Base-by-base conservation (phyloP, 2,888 invertebrate species). In the Drosophila algonquin region DNA sequence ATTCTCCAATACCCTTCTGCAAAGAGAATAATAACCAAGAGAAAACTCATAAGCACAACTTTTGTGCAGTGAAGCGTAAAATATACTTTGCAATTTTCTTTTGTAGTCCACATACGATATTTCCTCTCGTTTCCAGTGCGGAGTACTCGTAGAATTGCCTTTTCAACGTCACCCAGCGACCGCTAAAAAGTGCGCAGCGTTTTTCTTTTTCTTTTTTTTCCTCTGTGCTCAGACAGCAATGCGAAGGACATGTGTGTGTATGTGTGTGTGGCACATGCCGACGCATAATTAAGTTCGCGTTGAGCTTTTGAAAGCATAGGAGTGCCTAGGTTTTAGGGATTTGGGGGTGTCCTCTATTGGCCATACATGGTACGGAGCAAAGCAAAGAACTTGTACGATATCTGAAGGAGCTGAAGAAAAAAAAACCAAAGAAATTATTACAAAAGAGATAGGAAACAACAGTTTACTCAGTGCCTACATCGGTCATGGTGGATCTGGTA, bases 341-440 rank as follows among this genome's bases (percentile, higher is more conserved):
- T 54, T 47, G 32, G 48, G 44, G 48, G 45, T 50, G 35, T 30
- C 24, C 45, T 58, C 48, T 47, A 47, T 59, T 68, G 63, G 50
- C 62, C 59, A 61, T 91, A 91, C 82, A 91, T 90, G 1, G 91
- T 90, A 3, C 90, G 81, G 4, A 91, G 63, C 10, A 91, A 58
- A 0, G 91, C 89, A 68, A 90, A 91, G 67, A 90, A 91, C 65
- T 91, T 90, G 64, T 90, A 91, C 5, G 91, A 91, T n/a, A 90
- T 61, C 56, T 91, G 90, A 32, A 89, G 76, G 2, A 91, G 80
- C 91, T 91, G 60, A 1, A 65, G 18, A 18, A 21, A 3, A 58
- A 16, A 45, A 18, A 2, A 47, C 8, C 32, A 10, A 50, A 52
- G 40, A 1, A 3, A 6, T 0, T 2, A 35, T 32, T 24, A 51